Evolutionary conservation across 2,797 vertebrate species (phyloP), one percentile per base, ranked within the genome.

Genomic region (Novumbra hubbsi): DNA sequence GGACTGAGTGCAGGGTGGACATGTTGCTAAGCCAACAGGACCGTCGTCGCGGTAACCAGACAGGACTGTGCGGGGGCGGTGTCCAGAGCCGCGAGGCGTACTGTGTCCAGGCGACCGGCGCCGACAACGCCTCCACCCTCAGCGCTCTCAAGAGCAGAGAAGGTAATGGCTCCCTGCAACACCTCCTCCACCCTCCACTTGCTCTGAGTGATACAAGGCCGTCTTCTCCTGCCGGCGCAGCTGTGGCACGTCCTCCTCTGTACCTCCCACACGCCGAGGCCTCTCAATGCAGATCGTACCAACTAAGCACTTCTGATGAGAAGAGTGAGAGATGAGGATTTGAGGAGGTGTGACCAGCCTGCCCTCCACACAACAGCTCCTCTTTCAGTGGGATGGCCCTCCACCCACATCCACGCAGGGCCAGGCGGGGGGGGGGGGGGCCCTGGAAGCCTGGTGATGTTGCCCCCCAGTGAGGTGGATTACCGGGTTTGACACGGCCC

Each of bases 11-110:
- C 73, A 93, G 95, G 0, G 95, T 98, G 0, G 97, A 98, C 76
- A 88, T 94, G 11, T 89, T 99, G 49, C 94, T 99, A 3, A 99
- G 95, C 84, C 97, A 99, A 34, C 97, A 99, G 88, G 97, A 99
- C 88, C 96, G 96, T 76, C 92, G 98, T 8, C 88, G 97, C 19
- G 95, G 95, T 21, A 99, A 98, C 84, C 96, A 96, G 82, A 98
- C 98, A 0, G 94, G 95, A 0, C 88, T 98, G 14, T 99, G 98
- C 0, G 98, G 97, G 28, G 98, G 97, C 0, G 98, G 98, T 19
- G 60, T 98, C 77, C 97, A 98, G 79, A 97, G 90, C 0, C 90
- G 97, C 0, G 97, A 98, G 78, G 86, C 89, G 2, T 99, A 97
- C 85, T 99, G 98, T 0, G 94, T 96, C 68, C 96, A 96, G 85